phyloP scores from a whole-genome alignment of 2,113 vertebrate species.

The Tamias sibiricus region DNA sequence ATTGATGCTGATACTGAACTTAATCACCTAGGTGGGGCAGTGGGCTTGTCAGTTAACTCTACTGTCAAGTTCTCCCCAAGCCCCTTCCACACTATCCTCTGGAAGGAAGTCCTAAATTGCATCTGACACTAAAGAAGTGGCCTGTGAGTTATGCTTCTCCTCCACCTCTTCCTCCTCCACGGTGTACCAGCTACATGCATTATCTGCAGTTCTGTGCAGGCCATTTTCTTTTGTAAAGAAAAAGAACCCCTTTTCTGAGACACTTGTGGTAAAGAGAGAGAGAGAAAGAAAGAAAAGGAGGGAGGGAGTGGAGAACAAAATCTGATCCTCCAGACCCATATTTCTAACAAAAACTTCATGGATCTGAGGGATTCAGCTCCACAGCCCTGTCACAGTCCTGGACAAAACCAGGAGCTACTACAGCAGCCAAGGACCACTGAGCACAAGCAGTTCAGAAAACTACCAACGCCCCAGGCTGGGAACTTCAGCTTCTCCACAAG shows the following conservation, averaged over 20 bases:
- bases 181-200: background rate
- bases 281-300: too few relatives aligned
- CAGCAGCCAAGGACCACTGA: background rate
- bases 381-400: too few relatives aligned
- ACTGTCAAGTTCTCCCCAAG: background rate
- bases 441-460: background rate
- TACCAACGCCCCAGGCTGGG: background rate
- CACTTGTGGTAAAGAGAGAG: background rate
- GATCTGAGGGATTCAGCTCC: background rate
- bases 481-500: too few relatives aligned
- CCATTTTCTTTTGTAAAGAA: background rate
- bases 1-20: background rate
- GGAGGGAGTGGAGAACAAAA: background rate
- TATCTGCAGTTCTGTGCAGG: background rate
- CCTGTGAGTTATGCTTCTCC: rapidly evolving
- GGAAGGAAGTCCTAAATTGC: background rate
- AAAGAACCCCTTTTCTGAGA: too few relatives aligned
- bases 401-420: background rate
- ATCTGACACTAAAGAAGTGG: background rate
- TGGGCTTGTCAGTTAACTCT: background rate
- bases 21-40: background rate
- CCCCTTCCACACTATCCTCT: rapidly evolving
- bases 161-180: background rate
- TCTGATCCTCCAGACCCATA: background rate
- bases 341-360: background rate